Base-by-base conservation (phyloP, 2,888 invertebrate genomes). In the Tanytarsus gracilentus region DNA sequence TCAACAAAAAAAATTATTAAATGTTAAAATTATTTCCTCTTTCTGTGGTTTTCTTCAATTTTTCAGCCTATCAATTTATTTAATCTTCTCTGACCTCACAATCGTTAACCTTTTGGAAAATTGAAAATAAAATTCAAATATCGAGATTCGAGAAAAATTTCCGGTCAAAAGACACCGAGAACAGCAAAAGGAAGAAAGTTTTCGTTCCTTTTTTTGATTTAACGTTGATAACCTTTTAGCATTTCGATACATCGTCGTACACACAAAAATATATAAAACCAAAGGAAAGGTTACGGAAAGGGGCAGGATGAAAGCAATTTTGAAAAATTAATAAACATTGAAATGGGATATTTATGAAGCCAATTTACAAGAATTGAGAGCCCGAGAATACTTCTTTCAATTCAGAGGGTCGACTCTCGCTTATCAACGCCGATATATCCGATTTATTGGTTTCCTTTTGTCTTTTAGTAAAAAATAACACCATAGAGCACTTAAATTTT, bases 301-400 rank as follows among this genome's bases (percentile, higher is more conserved):
- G n/a, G n/a, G n/a, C n/a, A 56, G 56, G 56, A 56, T 56, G 44
- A 56, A 56, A 56, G 56, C 55, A 55, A 55, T 55, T 53, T 55
- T 30, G n/a, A 16, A 56, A 56, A 56, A 56, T 56, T 56, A 56
- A 56, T 56, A 56, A 56, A 56, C 56, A 56, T 56, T 44, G 56
- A 56, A 56, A 56, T 56, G 56, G 40, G 44, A 56, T 25, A 56
- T 56, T 56, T 56, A 56, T 56, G 56, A 56, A 56, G 56, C 44
- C 56, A 56, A 56, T 56, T 56, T 53, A 9, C 16, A 27, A n/a
- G n/a, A n/a, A n/a, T n/a, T n/a, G n/a, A n/a, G n/a, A n/a, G n/a
- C n/a, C n/a, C 16, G 23, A 9, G n/a, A 27, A 56, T 23, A 39
- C 8, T 40, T 40, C 21, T 55, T 55, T 39, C 25, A 39, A 39